phyloP scores from a whole-genome alignment of 2,888 invertebrate species.

The Xanthia icteritia region DNA sequence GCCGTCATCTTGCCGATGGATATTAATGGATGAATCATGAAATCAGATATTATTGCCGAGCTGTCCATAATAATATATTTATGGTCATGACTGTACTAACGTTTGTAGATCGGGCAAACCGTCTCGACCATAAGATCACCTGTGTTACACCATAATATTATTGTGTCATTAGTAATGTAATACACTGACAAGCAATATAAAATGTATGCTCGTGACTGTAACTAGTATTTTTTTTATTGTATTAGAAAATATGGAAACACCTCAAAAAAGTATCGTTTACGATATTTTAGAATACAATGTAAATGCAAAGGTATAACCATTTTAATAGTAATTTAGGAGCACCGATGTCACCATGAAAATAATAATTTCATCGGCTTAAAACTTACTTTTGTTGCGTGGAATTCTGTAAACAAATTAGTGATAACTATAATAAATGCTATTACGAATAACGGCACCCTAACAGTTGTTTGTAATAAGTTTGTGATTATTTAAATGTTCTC shows the following conservation, averaged over 20 bases:
- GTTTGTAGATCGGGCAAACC: too few species aligned
- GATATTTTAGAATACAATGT: not conserved
- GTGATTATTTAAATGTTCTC: conserved; percentile 13
- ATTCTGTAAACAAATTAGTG: conserved; percentile 30
- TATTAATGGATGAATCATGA: not conserved
- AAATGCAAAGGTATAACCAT: not conserved
- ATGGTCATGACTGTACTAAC: not conserved
- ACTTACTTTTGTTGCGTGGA: conserved; percentile 22
- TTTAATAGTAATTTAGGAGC: conserved; percentile 9
- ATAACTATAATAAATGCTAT: conserved; percentile 14
- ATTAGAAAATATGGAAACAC: not conserved
- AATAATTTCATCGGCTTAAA: conserved; percentile 20
- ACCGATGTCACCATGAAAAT: conserved; percentile 35
- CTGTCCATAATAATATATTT: not conserved
- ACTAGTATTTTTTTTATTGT: not conserved
- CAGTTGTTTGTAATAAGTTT: conserved; percentile 19
- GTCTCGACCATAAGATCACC: too few species aligned
- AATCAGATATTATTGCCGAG: not conserved
- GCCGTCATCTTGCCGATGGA: not conserved
- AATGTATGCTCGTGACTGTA: not conserved
- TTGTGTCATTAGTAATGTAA: too few species aligned
- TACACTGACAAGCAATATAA: too few species aligned
- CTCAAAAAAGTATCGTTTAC: not conserved
- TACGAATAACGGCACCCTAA: conserved; percentile 26
- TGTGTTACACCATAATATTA: too few species aligned